Conservation (phyloP, 1,140 invertebrate genomes). For the Bicyclus anynana region DNA sequence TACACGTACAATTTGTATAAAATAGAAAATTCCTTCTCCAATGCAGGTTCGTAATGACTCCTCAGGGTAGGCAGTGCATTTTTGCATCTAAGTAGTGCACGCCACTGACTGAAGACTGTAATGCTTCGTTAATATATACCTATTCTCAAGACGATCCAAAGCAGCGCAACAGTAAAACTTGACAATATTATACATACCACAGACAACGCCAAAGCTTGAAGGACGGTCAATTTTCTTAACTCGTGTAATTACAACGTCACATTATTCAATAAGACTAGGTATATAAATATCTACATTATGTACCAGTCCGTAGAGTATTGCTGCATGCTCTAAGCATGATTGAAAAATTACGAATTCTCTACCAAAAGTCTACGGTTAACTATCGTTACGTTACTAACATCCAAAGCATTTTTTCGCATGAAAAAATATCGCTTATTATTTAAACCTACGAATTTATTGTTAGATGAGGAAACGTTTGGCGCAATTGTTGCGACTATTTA, state of each 20-base stretch:
- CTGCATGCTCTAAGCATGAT: conserved; percentile 28
- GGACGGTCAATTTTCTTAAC: conserved; percentile 30
- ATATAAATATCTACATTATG: conserved; percentile 15
- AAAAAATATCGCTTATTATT: conserved; percentile 56
- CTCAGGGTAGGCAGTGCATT: no score
- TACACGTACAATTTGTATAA: no score
- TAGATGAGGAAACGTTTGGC: conserved; percentile 5
- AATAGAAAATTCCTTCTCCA: no score
- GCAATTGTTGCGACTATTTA: neutral
- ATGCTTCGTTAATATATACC: no score
- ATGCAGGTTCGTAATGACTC: no score
- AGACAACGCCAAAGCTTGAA: conserved; percentile 18
- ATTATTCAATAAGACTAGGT: conserved; percentile 19
- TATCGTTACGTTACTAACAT: conserved; percentile 53
- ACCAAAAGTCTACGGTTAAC: conserved; percentile 32
- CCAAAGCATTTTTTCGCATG: conserved; percentile 57
- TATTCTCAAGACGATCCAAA: no score
- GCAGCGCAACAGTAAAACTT: neutral
- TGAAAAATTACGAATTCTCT: conserved; percentile 22
- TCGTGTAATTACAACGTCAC: conserved; percentile 9
- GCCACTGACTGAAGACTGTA: no score
- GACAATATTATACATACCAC: neutral
- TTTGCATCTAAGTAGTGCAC: no score
- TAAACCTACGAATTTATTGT: neutral
- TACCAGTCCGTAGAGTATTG: conserved; percentile 41